phyloP scores from a whole-genome alignment of 53 echinoderm and acorn worm species.

The Paelopatides confundens region DNA sequence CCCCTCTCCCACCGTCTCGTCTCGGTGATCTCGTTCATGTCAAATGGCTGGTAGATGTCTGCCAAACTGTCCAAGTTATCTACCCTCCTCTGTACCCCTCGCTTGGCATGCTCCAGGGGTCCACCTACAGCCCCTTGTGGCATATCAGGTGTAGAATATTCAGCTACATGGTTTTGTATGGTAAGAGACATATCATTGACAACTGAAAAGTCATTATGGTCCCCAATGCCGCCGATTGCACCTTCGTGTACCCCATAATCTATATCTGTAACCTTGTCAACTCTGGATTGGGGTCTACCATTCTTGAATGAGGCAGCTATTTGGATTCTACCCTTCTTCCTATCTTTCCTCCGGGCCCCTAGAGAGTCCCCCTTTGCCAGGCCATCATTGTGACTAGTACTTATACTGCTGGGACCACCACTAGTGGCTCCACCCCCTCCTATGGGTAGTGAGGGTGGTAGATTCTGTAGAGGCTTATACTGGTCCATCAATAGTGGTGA shows the following conservation, averaged over 20 bases:
- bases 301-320: background rate
- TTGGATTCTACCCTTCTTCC: background rate
- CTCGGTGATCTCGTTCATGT: background rate
- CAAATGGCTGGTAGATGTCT: background rate
- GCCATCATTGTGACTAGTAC: too few relatives aligned
- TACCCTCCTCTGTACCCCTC: background rate
- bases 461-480: background rate
- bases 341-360: background rate
- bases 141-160: too few relatives aligned
- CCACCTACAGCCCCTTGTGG: background rate
- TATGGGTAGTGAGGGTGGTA: background rate
- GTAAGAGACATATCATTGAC: background rate
- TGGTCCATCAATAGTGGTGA: background rate
- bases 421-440: background rate
- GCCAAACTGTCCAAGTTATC: background rate
- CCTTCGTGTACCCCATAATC: background rate
- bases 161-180: background rate
- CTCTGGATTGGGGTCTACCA: background rate
- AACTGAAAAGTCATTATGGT: background rate
- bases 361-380: background rate
- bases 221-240: background rate
- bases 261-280: background rate
- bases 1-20: background rate
- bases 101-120: background rate
- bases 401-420: too few relatives aligned